These are phyloP conservation scores for Camponotus vicinus DNA, from an alignment of 1,140 invertebrate species.

Conservation along the genomic window DNA sequence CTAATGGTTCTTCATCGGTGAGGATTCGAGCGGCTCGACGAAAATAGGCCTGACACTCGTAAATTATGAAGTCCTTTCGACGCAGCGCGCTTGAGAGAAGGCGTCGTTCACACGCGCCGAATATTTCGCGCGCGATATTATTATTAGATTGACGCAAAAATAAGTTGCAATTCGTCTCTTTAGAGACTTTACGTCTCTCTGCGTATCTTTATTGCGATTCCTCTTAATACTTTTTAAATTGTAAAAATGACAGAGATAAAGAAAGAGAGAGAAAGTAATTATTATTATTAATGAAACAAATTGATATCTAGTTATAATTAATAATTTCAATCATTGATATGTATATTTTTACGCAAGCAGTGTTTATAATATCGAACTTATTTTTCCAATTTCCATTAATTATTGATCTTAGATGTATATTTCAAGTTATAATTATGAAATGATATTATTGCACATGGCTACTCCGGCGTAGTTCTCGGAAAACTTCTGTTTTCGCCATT, in stretches of 20 bases:
- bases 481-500: background rate
- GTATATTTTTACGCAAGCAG: background rate
- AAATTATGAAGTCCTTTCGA: conserved; percentile 57
- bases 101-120: conserved; percentile 25
- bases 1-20: conserved; percentile 7
- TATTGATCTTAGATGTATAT: background rate
- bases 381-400: background rate
- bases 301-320: background rate
- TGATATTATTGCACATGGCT: background rate
- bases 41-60: conserved; percentile 51
- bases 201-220: no score
- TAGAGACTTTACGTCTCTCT: background rate
- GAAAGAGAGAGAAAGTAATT: background rate
- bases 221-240: background rate
- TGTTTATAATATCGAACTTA: background rate
- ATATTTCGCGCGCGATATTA: conserved; percentile 23
- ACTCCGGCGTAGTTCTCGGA: background rate
- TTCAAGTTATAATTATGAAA: background rate
- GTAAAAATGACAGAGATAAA: background rate
- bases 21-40: background rate
- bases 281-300: no score
- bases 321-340: background rate
- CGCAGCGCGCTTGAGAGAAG: conserved; percentile 35
- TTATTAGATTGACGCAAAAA: conserved; percentile 49
- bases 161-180: conserved; percentile 38